These are phyloP conservation scores for Gracilinanus agilis DNA, from an alignment of 2,113 vertebrate species.

Conservation along the genomic window DNA sequence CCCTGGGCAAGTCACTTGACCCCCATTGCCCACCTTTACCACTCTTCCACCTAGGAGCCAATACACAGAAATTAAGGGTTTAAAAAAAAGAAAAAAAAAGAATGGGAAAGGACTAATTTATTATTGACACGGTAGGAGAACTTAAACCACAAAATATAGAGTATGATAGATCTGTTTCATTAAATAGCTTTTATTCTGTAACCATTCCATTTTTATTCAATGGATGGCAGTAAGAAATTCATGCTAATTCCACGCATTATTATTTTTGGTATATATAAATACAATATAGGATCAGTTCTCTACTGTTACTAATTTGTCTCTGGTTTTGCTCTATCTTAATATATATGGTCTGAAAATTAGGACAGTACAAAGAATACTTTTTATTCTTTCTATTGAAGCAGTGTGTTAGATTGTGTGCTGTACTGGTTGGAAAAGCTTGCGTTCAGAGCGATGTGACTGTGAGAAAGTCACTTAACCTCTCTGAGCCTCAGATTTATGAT, in stretches of 20 bases:
- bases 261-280: background rate
- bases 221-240: constrained; percentile 11
- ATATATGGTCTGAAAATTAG: background rate
- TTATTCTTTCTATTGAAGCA: background rate
- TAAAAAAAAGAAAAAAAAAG: too few species aligned
- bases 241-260: background rate
- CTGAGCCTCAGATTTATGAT: too few species aligned
- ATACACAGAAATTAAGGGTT: too few species aligned
- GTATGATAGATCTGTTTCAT: background rate
- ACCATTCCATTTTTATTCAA: background rate
- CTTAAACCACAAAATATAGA: background rate
- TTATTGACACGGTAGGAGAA: background rate
- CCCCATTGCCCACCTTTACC: too few species aligned
- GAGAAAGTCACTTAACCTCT: too few species aligned
- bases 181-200: background rate
- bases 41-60: too few species aligned
- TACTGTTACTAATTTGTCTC: background rate
- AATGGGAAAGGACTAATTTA: background rate
- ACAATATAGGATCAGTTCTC: background rate
- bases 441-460: too few species aligned
- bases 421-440: background rate
- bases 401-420: background rate
- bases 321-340: background rate
- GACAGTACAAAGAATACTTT: background rate
- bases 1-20: too few species aligned